Evolutionary conservation across 2,888 invertebrate genomes (phyloP), one percentile per base, ranked within the genome.

Genomic region (Aradus depressus): DNA sequence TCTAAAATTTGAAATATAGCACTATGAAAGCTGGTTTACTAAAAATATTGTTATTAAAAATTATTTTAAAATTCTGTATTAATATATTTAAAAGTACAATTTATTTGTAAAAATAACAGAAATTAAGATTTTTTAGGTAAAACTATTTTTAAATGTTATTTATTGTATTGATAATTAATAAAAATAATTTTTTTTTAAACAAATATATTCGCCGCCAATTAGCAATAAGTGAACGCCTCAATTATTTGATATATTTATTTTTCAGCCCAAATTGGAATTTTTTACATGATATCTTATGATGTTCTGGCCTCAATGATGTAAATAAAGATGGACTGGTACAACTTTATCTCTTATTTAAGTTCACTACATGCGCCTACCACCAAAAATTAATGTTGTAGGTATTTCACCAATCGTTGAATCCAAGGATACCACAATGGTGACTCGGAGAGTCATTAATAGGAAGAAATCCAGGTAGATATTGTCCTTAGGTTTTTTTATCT

Each of bases 331-430:
- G n/a, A n/a, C n/a, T n/a, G n/a, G n/a, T n/a, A n/a, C n/a, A n/a
- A n/a, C n/a, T n/a, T n/a, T n/a, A n/a, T n/a, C n/a, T n/a, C n/a
- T n/a, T n/a, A n/a, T n/a, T n/a, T n/a, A n/a, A n/a, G n/a, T n/a
- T n/a, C n/a, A n/a, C n/a, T n/a, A n/a, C n/a, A n/a, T n/a, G n/a
- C n/a, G n/a, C n/a, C n/a, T n/a, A n/a, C n/a, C n/a, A n/a, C n/a
- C n/a, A n/a, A n/a, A n/a, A n/a, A n/a, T n/a, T n/a, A 57, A 92
- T 95, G 72, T 83, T 95, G 77, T 87, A 89, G 80, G 85, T 86
- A 54, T 97, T 98, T 75, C 82, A 84, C 60, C 86, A 86, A 68
- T 90, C 91, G 1, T 70, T 95, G 63, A 89, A 92, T 68, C 79
- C 84, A n/a, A 76, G 86, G 61, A 79, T 82, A 65, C 96, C 95